Conservation (phyloP, 1,140 invertebrate species). For the Drosophila subpulchrella region DNA sequence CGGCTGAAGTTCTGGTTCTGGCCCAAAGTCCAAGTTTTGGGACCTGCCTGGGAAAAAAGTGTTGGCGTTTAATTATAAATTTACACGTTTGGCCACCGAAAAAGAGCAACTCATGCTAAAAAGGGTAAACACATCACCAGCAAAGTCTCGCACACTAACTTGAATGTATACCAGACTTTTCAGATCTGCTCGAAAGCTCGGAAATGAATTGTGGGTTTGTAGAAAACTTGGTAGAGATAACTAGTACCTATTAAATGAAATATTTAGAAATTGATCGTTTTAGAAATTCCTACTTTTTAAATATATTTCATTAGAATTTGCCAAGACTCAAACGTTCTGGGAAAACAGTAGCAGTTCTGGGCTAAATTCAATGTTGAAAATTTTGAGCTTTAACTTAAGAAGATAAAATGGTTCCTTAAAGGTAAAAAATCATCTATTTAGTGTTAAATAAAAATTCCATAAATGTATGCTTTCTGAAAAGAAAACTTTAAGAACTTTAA, state of each 20-base stretch:
- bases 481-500: no score
- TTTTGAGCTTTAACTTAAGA: background rate
- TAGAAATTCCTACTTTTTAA: background rate
- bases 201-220: background rate
- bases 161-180: conserved; percentile 1
- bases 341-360: no score
- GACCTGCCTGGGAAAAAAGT: conserved; percentile 53
- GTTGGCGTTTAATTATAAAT: conserved; percentile 81
- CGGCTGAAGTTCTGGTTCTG: background rate
- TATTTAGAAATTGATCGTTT: background rate
- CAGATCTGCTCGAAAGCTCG: background rate
- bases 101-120: conserved; percentile 74
- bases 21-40: conserved; percentile 42
- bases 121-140: conserved; percentile 69
- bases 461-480: no score
- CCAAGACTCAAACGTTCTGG: no score
- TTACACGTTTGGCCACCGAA: conserved; percentile 70
- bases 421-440: no score
- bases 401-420: no score
- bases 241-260: background rate
- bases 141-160: conserved; percentile 22
- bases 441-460: no score
- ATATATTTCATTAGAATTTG: no score
- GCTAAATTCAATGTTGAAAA: background rate
- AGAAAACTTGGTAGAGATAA: background rate